Percentiles rank a stretch among this genome's conserved stretches.
Evolutionary conservation across 2,797 vertebrate genomes (phyloP).

Genomic region (Capromys pilorides): DNA sequence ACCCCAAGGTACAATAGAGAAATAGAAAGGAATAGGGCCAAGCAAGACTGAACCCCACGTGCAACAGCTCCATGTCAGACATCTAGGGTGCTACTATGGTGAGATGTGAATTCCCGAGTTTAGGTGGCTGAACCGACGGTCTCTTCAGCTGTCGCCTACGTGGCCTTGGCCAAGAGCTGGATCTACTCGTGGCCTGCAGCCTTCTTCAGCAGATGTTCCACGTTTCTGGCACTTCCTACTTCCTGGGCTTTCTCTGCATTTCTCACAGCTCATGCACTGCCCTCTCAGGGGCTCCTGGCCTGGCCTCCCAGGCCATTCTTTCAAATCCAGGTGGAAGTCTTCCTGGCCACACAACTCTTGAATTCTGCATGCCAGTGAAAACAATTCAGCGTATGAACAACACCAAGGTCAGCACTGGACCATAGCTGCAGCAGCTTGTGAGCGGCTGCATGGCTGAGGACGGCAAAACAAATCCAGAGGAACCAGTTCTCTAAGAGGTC

Average conservation of each 20-base stretch:
- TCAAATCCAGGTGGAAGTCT: not conserved
- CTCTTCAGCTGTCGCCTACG: not conserved
- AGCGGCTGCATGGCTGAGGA: not conserved
- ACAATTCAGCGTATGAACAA: not conserved
- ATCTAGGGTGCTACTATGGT: not conserved
- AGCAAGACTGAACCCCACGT: not conserved
- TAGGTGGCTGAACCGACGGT: not conserved
- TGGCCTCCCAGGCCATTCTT: not conserved
- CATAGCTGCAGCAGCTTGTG: not conserved
- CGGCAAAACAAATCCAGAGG: not conserved
- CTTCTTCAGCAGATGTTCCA: not conserved
- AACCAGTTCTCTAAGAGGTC: not conserved
- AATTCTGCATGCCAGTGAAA: not conserved
- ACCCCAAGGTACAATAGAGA: not conserved
- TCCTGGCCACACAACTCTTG: not conserved
- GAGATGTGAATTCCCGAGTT: not conserved
- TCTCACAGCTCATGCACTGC: not conserved
- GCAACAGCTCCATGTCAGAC: not conserved
- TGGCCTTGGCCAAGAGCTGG: not conserved
- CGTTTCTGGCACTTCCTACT: not conserved
- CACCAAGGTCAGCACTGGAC: not conserved
- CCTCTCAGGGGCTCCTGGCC: not conserved
- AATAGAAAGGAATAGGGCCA: not conserved
- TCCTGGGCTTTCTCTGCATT: not conserved
- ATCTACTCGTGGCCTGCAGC: not conserved